A percentile compares a stretch with the other conserved stretches of the same genome.
Evolutionary conservation across 53 echinoderm and acorn worm species (phyloP).

Genomic region (Crossaster papposus): DNA sequence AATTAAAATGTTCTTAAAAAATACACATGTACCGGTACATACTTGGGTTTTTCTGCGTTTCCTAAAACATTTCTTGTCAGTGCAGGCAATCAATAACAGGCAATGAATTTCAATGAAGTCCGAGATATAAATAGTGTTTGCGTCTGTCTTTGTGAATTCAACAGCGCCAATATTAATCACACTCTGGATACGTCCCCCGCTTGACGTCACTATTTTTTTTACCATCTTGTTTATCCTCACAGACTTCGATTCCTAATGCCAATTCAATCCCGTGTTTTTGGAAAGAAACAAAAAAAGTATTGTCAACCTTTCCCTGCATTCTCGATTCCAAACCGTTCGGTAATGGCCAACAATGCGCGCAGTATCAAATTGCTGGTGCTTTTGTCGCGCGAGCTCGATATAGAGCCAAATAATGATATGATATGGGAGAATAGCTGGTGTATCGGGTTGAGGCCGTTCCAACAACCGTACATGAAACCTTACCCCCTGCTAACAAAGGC

Average conservation of each 20-base stretch:
- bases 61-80: neutral
- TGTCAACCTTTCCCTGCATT: constrained; percentile 21
- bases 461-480: constrained; percentile 19
- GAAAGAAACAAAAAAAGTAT: too few species aligned
- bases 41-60: neutral
- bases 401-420: constrained; percentile 29
- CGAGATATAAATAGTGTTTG: constrained; percentile 18
- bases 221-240: constrained; percentile 3
- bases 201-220: neutral
- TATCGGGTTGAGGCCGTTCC: constrained; percentile 31
- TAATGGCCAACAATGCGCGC: constrained; percentile 7
- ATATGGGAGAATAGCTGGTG: constrained; percentile 38
- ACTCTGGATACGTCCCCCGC: neutral
- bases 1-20: too few species aligned
- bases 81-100: constrained; percentile 25
- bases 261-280: constrained; percentile 50
- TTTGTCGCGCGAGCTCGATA: constrained; percentile 45
- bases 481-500: constrained; percentile 56
- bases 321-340: constrained; percentile 9
- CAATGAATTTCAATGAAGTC: constrained; percentile 56
- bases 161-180: constrained; percentile 17
- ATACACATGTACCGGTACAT: neutral
- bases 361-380: constrained; percentile 52
- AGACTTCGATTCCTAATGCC: neutral
- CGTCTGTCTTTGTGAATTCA: constrained; percentile 10